These are phyloP conservation scores for Sinocyclocheilus anophthalmus DNA, from an alignment of 2,113 vertebrate genomes.

Conservation along the genomic window DNA sequence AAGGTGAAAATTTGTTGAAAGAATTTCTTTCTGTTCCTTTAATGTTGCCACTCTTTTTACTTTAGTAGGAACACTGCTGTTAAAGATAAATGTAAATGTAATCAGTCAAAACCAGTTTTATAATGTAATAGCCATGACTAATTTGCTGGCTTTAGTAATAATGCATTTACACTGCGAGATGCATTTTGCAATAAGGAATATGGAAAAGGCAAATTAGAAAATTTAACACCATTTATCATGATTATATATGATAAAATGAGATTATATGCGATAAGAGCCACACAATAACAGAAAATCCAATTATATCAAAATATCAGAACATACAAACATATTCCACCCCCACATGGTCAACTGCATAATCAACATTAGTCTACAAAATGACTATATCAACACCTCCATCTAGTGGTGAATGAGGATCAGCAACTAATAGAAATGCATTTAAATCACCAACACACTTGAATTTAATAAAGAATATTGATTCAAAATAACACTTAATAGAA, in stretches of 20 bases:
- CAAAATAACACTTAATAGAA: neutral
- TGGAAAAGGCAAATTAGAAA: neutral
- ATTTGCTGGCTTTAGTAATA: slow-evolving; percentile 6
- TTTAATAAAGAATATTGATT: neutral
- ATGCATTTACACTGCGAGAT: neutral
- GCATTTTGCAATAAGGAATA: slow-evolving; percentile 12
- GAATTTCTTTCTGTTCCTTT: neutral
- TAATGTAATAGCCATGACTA: slow-evolving; percentile 18
- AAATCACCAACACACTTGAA: neutral
- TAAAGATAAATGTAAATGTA: neutral
- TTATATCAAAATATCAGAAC: slow-evolving; percentile 14
- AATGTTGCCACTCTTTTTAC: neutral
- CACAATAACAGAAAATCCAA: slow-evolving; percentile 10
- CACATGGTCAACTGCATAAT: neutral
- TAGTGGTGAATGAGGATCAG: neutral
- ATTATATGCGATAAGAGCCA: slow-evolving; percentile 20
- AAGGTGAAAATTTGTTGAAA: neutral
- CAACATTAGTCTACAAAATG: neutral
- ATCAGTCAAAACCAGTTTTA: neutral
- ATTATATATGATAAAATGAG: neutral
- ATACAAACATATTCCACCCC: slow-evolving; percentile 20
- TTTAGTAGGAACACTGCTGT: neutral
- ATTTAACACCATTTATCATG: slow-evolving; percentile 32
- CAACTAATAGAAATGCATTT: neutral
- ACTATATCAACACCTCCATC: slow-evolving; percentile 31